Base-by-base conservation (phyloP, 2,888 invertebrate genomes). In the Harpagoxenus sublaevis region DNA sequence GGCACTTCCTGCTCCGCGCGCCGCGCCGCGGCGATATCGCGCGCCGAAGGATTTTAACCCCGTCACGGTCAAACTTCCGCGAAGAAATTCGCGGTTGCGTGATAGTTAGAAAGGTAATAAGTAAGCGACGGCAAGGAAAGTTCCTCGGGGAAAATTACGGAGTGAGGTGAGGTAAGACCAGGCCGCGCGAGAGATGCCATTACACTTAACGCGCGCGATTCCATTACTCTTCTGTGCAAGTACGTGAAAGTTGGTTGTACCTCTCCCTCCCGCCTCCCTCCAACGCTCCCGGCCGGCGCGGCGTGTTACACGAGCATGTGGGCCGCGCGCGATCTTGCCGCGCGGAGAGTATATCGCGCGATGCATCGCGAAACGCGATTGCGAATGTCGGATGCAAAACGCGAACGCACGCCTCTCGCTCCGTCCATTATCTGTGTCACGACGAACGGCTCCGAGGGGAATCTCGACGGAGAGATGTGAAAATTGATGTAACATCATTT, bases 21-120 rank as follows among this genome's bases (percentile, higher is more conserved):
- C n/a, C 23, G 51, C 18, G 31, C 31, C 15, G 73, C 23, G 55
- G 75, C 75, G 23, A 68, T 55, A 78, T 78, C 65, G 65, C 39
- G 53, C 42, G 35, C 53, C 53, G 53, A 9, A 60, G 79, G 79
- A 79, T 79, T 79, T 70, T 60, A 79, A 79, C 71, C 79, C 71
- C 79, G 91, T 89, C 90, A 89, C 89, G 89, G 91, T 89, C 91
- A 89, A 90, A 89, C 91, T 91, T 92, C 89, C 91, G 89, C 88
- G 85, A 90, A 88, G 89, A 90, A 92, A 92, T 89, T 88, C 87
- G 84, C 78, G 83, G 55, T 77, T 86, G 86, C 84, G 87, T 84
- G 87, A 71, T 82, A 63, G 90, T 87, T 90, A 88, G 90, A 90
- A 90, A 90, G 90, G 90, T 90, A 90, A 86, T 88, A 89, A 90